These are phyloP conservation scores for Hololepta plana DNA, from an alignment of 2,888 invertebrate species.

Conservation along the genomic window DNA sequence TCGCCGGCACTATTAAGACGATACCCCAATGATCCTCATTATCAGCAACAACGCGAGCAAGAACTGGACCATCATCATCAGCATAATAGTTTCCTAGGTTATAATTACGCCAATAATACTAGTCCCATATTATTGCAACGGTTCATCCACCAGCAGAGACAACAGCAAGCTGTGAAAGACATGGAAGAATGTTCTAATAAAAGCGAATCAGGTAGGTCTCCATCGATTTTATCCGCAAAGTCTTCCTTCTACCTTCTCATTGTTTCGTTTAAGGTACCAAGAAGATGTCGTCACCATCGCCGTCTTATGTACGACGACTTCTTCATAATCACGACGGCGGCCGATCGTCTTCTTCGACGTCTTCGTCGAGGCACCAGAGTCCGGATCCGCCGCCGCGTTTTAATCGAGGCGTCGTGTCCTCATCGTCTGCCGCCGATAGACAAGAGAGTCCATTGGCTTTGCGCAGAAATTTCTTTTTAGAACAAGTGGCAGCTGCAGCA, in stretches of 20 bases:
- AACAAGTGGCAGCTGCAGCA: constrained; percentile 30
- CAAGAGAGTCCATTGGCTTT: constrained; percentile 36
- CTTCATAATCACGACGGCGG: too few relatives aligned
- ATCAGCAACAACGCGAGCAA: too few relatives aligned
- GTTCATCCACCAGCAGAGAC: constrained; percentile 63
- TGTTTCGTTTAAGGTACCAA: too few relatives aligned
- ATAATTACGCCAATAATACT: constrained; percentile 37
- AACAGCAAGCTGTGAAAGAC: constrained; percentile 35
- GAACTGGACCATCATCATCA: too few relatives aligned
- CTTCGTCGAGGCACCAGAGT: constrained; percentile 34
- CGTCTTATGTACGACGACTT: too few relatives aligned
- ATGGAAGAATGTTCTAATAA: constrained; percentile 20
- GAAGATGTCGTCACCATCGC: too few relatives aligned
- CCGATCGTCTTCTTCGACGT: too few relatives aligned
- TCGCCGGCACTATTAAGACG: too few relatives aligned
- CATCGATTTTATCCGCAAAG: too few relatives aligned
- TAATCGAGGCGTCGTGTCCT: constrained; percentile 20
- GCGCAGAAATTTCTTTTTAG: constrained; percentile 37
- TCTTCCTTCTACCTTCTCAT: too few relatives aligned
- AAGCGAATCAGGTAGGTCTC: constrained; percentile 12
- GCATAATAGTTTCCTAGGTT: too few relatives aligned
- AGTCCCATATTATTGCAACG: constrained; percentile 62
- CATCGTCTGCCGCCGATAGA: constrained; percentile 20
- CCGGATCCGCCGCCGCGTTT: constrained; percentile 40
- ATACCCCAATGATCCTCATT: too few relatives aligned